Conservation (phyloP, 2,113 vertebrate species). For the Felis chaus region DNA sequence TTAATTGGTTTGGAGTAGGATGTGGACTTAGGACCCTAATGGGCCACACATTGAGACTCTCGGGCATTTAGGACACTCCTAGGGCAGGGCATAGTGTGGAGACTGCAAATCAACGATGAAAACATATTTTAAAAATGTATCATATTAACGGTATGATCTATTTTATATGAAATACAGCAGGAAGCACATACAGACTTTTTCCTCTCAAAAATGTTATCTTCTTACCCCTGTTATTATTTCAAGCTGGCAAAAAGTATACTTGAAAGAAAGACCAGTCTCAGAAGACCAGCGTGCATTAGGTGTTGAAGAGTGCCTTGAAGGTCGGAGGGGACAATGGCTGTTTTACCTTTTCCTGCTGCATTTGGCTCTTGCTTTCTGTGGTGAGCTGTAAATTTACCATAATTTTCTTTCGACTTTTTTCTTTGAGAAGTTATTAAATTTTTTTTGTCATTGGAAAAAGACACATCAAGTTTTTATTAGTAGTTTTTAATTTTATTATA, state of each 20-base stretch:
- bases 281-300: neutral
- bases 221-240: neutral
- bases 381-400: too few species aligned
- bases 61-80: neutral
- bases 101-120: neutral
- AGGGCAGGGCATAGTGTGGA: neutral
- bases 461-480: neutral
- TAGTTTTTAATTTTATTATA: neutral
- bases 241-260: neutral
- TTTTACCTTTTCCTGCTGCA: neutral
- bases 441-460: neutral
- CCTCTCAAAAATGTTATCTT: neutral
- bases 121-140: neutral
- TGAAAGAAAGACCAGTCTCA: neutral
- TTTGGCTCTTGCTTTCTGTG: neutral
- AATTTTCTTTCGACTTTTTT: neutral
- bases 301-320: neutral
- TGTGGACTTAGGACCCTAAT: neutral
- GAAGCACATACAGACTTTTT: neutral
- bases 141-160: neutral
- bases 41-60: neutral
- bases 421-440: neutral
- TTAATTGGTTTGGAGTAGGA: neutral
- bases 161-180: neutral
- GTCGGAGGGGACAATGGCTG: neutral